phyloP scores from a whole-genome alignment of 2,888 invertebrate species.

The Tyria jacobaeae region DNA sequence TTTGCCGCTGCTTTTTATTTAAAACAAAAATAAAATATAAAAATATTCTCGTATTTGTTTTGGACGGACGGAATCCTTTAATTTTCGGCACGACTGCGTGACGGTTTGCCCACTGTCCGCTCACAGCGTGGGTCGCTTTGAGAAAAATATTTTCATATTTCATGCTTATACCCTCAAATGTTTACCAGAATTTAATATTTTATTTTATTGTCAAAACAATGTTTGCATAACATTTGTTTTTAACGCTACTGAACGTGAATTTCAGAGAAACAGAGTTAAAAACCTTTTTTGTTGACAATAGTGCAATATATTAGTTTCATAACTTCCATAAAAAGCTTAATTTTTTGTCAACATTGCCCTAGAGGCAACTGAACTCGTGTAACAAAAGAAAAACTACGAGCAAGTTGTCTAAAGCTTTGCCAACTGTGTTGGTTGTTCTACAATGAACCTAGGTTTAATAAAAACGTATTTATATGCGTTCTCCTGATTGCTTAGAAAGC shows the following conservation, averaged over 20 bases:
- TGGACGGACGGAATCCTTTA: constrained; percentile 85
- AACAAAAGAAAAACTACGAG: constrained; percentile 60
- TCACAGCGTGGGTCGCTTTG: constrained; percentile 74
- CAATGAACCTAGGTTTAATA: constrained; percentile 43
- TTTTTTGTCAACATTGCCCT: constrained; percentile 56
- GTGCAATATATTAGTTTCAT: constrained; percentile 56
- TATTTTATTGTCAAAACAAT: constrained; percentile 49
- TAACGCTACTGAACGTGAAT: constrained; percentile 18
- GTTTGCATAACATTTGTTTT: constrained; percentile 33
- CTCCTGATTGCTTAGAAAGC: too few relatives aligned
- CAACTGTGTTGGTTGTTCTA: constrained; percentile 52
- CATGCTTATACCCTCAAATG: constrained; percentile 61
- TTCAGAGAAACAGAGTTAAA: constrained; percentile 22
- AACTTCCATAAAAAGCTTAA: constrained; percentile 58
- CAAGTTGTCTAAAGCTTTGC: constrained; percentile 60
- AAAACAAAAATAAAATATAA: constrained; percentile 84
- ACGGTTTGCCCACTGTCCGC: constrained; percentile 67
- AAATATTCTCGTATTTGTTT: constrained; percentile 85
- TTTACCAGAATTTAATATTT: constrained; percentile 55
- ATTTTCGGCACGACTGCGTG: constrained; percentile 82
- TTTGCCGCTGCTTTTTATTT: constrained; percentile 76
- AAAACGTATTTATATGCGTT: not conserved
- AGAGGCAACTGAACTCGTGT: constrained; percentile 55
- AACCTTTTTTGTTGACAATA: constrained; percentile 43
- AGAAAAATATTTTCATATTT: constrained; percentile 72